Evolutionary conservation across 2,888 invertebrate species (phyloP).

Genomic region (Anoncus sp.): DNA sequence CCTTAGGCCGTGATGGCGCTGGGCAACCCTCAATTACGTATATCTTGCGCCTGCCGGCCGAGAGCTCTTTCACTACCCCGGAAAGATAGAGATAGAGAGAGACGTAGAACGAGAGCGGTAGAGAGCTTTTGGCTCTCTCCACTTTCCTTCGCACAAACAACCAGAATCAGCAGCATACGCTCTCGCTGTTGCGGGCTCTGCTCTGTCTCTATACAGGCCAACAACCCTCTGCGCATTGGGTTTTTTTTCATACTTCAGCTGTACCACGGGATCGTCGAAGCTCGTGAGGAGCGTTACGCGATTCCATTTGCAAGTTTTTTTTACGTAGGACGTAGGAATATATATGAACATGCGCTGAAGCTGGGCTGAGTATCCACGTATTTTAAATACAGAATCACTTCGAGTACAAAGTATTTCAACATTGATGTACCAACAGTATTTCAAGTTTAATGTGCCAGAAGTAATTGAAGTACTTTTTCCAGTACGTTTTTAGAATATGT

Average conservation of each 20-base stretch:
- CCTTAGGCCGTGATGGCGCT: conserved; percentile 74
- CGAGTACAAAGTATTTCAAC: no score
- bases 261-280: conserved; percentile 13
- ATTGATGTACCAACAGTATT: no score
- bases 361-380: no score
- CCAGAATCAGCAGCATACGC: conserved; percentile 31
- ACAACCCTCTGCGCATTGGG: conserved; percentile 22
- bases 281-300: not conserved
- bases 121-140: conserved; percentile 39
- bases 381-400: no score
- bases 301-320: not conserved
- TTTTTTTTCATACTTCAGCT: conserved; percentile 29
- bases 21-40: conserved; percentile 77
- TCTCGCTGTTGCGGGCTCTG: conserved; percentile 38
- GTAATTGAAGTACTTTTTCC: no score
- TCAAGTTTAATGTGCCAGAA: no score
- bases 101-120: not conserved
- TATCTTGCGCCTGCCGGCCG: conserved; percentile 53
- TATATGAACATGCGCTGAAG: not conserved
- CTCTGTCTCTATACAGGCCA: conserved; percentile 14
- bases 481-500: no score
- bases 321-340: no score
- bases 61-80: conserved; percentile 33
- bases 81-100: not conserved
- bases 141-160: conserved; percentile 43